Evolutionary conservation across 2,113 vertebrate species (phyloP).

Genomic region (Ptilonorhynchus violaceus): DNA sequence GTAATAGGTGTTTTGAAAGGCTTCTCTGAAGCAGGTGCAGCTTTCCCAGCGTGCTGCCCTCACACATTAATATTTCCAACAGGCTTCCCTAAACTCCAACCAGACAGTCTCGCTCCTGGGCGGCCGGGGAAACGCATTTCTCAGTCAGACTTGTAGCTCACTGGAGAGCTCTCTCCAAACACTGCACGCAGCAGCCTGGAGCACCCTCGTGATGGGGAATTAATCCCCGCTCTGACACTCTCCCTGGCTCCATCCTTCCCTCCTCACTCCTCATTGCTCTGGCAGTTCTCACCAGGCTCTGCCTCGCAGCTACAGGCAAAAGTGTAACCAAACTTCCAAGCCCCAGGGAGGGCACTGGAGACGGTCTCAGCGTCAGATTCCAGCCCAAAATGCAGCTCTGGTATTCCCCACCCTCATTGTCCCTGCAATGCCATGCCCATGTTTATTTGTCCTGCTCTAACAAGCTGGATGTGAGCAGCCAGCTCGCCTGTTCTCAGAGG

Average conservation of each 20-base stretch:
- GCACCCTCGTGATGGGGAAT: background rate
- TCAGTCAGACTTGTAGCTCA: background rate
- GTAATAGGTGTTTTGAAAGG: background rate
- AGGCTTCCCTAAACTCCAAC: background rate
- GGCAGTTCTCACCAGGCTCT: background rate
- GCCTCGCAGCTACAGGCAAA: background rate
- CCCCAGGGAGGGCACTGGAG: background rate
- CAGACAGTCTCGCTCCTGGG: background rate
- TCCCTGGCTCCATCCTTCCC: background rate
- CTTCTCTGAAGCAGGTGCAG: background rate
- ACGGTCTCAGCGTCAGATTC: background rate
- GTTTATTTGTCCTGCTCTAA: conserved; percentile 51
- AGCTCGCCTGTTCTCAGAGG: conserved; percentile 69
- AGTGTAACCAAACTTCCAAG: background rate
- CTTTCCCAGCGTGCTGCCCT: background rate
- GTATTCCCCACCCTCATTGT: background rate
- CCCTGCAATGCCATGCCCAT: background rate
- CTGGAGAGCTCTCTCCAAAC: background rate
- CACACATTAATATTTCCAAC: background rate
- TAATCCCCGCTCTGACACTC: background rate
- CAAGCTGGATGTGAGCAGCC: conserved; percentile 46
- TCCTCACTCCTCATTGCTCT: background rate
- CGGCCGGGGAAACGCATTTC: background rate
- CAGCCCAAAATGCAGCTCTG: background rate
- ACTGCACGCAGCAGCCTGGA: background rate